Evolutionary conservation across 2,797 vertebrate genomes (phyloP).

Genomic region (Melopsittacus undulatus): DNA sequence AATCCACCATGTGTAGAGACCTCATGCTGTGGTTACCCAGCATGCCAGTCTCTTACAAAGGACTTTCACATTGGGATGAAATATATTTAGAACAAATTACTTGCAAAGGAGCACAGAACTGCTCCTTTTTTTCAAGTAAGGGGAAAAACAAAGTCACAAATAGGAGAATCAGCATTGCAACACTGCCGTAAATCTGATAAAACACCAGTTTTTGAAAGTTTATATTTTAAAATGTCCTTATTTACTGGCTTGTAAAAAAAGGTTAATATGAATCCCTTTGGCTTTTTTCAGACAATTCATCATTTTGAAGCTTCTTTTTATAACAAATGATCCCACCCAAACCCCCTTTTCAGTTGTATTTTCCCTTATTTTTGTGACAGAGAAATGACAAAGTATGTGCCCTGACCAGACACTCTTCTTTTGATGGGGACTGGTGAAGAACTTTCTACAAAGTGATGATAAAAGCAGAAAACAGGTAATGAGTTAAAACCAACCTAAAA

Average conservation of each 20-base stretch:
- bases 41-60: not conserved
- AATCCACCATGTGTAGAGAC: not conserved
- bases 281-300: not conserved
- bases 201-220: not conserved
- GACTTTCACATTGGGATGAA: not conserved
- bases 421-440: not conserved
- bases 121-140: not conserved
- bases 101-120: not conserved
- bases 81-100: not conserved
- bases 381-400: not conserved
- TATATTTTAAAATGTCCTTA: not conserved
- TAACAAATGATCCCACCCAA: not conserved
- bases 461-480: constrained; percentile 5
- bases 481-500: not conserved
- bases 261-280: not conserved
- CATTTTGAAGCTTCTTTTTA: not conserved
- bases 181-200: not conserved
- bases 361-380: not conserved
- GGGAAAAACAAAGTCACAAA: not conserved
- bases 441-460: constrained; percentile 5
- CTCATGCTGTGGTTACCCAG: not conserved
- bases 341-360: not conserved
- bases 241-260: constrained; percentile 10
- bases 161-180: not conserved
- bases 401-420: not conserved